These are phyloP conservation scores for Etheostoma perlongum DNA, from an alignment of 2,797 vertebrate genomes.

Conservation along the genomic window DNA sequence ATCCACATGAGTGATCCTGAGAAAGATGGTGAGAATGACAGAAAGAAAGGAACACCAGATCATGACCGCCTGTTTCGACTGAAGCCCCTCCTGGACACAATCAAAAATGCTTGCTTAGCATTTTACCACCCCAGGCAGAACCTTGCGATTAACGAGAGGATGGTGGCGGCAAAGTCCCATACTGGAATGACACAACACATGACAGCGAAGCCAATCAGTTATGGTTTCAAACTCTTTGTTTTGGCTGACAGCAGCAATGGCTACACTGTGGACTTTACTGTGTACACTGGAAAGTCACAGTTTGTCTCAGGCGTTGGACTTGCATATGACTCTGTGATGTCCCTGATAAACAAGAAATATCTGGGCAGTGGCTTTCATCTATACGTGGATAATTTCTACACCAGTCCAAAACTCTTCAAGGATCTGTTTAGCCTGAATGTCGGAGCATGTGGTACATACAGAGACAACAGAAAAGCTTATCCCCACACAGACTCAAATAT, in stretches of 20 bases:
- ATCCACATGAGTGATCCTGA: slow-evolving; percentile 44
- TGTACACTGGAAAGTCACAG: background rate
- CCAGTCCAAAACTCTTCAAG: slow-evolving; percentile 40
- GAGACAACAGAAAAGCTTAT: slow-evolving; percentile 23
- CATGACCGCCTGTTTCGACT: background rate
- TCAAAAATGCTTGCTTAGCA: background rate
- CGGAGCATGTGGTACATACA: slow-evolving; percentile 43
- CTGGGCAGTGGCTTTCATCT: slow-evolving; percentile 17
- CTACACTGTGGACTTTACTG: slow-evolving; percentile 1
- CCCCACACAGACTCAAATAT: background rate
- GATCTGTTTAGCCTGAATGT: slow-evolving; percentile 28
- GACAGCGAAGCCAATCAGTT: background rate
- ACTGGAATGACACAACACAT: background rate
- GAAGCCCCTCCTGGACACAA: background rate
- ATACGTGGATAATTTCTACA: slow-evolving; percentile 33
- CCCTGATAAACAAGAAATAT: background rate
- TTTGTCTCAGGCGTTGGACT: background rate
- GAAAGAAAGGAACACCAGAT: background rate
- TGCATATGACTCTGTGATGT: slow-evolving; percentile 10
- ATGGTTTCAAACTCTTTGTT: background rate
- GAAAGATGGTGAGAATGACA: slow-evolving; percentile 26
- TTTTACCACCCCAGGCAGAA: slow-evolving; percentile 8
- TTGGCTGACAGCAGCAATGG: slow-evolving; percentile 1
- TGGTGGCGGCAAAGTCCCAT: background rate
- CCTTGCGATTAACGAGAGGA: background rate